Percentiles rank a stretch among this genome's conserved stretches.
Conservation (phyloP, 2,113 vertebrate genomes). For the Varanus salvator region DNA sequence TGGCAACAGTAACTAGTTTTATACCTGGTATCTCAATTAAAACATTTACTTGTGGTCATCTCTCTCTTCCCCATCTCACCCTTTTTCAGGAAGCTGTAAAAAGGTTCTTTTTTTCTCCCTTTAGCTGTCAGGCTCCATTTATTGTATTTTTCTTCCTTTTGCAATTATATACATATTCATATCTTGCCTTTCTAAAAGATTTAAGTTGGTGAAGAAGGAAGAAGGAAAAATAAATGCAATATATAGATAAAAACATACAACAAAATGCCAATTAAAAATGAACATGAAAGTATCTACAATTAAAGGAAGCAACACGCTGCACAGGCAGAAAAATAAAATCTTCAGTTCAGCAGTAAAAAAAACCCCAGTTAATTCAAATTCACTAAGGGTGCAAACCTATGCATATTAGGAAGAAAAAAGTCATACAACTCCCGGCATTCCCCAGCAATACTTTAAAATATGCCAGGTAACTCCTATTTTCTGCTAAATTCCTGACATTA, state of each 20-base stretch:
- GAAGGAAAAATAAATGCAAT: neutral
- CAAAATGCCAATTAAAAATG: neutral
- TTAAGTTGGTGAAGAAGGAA: neutral
- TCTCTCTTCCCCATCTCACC: neutral
- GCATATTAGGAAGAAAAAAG: too few species aligned
- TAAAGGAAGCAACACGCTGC: neutral
- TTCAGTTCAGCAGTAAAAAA: neutral
- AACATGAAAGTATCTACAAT: neutral
- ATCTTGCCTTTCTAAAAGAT: rapidly evolving
- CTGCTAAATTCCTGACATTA: neutral
- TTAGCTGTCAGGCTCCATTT: neutral
- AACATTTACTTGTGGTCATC: neutral
- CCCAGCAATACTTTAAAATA: too few species aligned
- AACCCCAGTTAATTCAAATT: neutral
- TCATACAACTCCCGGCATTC: too few species aligned
- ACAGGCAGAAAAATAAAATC: neutral
- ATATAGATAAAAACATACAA: neutral
- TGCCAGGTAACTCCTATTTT: neutral
- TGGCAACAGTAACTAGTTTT: neutral
- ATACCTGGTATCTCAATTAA: neutral
- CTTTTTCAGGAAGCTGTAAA: neutral
- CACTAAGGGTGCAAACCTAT: too few species aligned
- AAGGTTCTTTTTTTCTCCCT: neutral
- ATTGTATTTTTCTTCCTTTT: neutral
- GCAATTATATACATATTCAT: neutral